Percentiles rank a stretch among this genome's conserved stretches.
Conservation (phyloP, 2,797 vertebrate species). For the Neomorphus geoffroyi region DNA sequence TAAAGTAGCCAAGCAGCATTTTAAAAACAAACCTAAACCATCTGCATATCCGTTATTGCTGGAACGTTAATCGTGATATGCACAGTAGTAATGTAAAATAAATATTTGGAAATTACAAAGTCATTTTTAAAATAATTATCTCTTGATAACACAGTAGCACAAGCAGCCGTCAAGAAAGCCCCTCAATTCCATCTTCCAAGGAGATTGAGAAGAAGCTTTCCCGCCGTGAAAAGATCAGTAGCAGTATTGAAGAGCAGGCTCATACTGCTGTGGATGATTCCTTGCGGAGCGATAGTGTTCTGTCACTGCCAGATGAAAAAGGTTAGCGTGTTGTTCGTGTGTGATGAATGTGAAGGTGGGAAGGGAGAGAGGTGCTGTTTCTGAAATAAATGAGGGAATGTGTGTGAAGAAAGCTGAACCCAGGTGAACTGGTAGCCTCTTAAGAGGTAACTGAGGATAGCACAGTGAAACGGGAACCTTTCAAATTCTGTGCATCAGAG, state of each 20-base stretch:
- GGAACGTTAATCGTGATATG: background rate
- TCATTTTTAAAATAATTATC: background rate
- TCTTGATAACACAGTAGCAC: slow-evolving; percentile 69
- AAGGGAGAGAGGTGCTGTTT: background rate
- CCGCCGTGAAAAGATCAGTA: slow-evolving; percentile 69
- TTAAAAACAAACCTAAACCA: background rate
- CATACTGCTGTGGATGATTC: slow-evolving; percentile 82
- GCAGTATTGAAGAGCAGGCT: slow-evolving; percentile 86
- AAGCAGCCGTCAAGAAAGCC: slow-evolving; percentile 80
- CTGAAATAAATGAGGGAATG: background rate
- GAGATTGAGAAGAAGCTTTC: slow-evolving; percentile 69
- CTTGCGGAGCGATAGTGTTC: slow-evolving; percentile 81
- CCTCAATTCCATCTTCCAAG: slow-evolving; percentile 72
- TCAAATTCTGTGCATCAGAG: background rate
- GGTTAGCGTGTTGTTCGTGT: slow-evolving; percentile 72
- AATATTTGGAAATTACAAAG: background rate
- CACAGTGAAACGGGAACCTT: background rate
- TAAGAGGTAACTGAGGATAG: background rate
- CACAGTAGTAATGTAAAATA: background rate
- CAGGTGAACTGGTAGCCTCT: background rate
- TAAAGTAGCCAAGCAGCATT: background rate
- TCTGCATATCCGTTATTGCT: background rate
- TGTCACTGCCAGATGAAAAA: slow-evolving; percentile 86
- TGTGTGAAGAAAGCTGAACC: background rate
- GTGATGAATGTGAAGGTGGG: background rate